Evolutionary conservation across 2,888 invertebrate genomes (phyloP).

Genomic region (Cepaea hortensis): DNA sequence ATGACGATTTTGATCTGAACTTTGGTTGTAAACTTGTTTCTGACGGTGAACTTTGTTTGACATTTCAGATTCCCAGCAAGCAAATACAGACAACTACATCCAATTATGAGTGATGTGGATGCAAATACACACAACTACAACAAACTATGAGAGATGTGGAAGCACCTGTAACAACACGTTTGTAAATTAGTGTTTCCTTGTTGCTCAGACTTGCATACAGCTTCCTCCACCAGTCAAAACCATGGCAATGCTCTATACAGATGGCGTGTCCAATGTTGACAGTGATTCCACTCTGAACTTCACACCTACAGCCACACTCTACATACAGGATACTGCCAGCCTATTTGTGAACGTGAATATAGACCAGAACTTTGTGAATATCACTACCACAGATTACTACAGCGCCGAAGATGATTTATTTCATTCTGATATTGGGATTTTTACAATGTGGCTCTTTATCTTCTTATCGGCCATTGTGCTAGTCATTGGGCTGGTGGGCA

Average conservation of each 20-base stretch:
- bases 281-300: not conserved
- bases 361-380: slow-evolving; percentile 12
- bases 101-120: too few species aligned
- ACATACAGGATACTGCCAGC: slow-evolving; percentile 1
- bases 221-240: too few species aligned
- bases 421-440: slow-evolving; percentile 22
- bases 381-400: not conserved
- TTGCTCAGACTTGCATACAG: too few species aligned
- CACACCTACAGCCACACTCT: not conserved
- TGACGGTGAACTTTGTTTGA: too few species aligned
- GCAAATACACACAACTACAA: too few species aligned
- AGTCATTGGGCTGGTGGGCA: slow-evolving; percentile 88
- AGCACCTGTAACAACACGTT: too few species aligned
- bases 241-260: not conserved
- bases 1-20: too few species aligned
- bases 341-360: slow-evolving; percentile 9
- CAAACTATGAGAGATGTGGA: too few species aligned
- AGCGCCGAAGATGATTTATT: slow-evolving; percentile 4
- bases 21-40: too few species aligned
- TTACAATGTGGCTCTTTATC: slow-evolving; percentile 84
- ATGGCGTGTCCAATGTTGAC: not conserved
- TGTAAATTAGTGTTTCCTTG: too few species aligned
- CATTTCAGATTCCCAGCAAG: too few species aligned
- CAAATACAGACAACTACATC: too few species aligned
- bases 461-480: slow-evolving; percentile 87